Evolutionary conservation across 2,888 invertebrate species (phyloP).

Genomic region (Spicauda simplicius): DNA sequence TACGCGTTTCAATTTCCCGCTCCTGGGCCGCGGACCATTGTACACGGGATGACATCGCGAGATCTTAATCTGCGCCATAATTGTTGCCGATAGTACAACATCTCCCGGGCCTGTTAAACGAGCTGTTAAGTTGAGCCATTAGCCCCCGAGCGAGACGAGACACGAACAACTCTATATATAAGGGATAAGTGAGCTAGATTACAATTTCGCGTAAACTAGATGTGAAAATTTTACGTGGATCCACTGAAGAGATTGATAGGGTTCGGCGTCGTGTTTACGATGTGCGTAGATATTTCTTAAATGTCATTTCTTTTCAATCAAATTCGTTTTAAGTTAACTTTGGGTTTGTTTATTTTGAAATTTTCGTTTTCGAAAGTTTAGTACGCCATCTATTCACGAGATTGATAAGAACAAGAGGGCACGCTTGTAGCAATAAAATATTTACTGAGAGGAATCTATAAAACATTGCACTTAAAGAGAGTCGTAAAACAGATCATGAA

Average conservation of each 20-base stretch:
- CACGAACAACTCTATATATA: conserved; percentile 16
- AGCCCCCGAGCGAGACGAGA: conserved; percentile 47
- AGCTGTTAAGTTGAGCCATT: conserved; percentile 71
- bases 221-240: not conserved
- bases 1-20: conserved; percentile 40
- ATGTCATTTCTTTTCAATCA: not conserved
- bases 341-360: not conserved
- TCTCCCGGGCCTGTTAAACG: conserved; percentile 63
- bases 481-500: not conserved
- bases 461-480: no score
- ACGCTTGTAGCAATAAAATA: not conserved
- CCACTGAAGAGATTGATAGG: not conserved
- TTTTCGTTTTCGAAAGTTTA: not conserved
- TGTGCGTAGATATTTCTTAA: not conserved
- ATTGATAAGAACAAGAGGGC: not conserved
- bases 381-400: not conserved
- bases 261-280: not conserved
- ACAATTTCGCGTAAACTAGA: conserved; percentile 12
- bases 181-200: not conserved
- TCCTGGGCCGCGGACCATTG: conserved; percentile 49
- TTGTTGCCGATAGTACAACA: conserved; percentile 63
- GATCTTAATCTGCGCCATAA: conserved; percentile 70
- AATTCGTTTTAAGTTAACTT: not conserved
- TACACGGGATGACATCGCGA: conserved; percentile 56
- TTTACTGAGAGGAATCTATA: no score